Evolutionary conservation across 2,113 vertebrate species (phyloP).

Genomic region (Oriolus oriolus): DNA sequence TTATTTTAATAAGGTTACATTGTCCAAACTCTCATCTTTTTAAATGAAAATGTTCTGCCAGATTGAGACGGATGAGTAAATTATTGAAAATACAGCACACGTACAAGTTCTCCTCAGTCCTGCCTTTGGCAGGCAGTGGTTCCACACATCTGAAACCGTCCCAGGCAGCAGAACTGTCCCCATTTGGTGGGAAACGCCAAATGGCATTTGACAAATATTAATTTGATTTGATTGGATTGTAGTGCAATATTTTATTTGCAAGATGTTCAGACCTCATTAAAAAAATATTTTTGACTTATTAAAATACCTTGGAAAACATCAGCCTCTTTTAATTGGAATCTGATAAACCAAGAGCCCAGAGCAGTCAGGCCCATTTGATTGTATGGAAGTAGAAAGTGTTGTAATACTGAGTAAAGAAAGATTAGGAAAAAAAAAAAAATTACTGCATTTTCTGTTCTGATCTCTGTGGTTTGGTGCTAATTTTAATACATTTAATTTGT

Average conservation of each 20-base stretch:
- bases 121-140: neutral
- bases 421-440: neutral
- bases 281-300: neutral
- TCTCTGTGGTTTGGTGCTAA: neutral
- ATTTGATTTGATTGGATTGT: neutral
- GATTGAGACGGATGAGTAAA: neutral
- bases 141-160: neutral
- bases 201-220: neutral
- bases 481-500: neutral
- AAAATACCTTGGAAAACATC: neutral
- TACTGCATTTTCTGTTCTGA: neutral
- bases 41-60: neutral
- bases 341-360: neutral
- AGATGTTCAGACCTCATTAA: neutral
- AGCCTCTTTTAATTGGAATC: neutral
- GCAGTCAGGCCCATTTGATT: neutral
- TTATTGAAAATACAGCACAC: neutral
- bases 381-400: neutral
- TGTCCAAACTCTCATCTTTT: neutral
- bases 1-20: neutral
- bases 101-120: neutral
- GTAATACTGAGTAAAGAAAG: neutral
- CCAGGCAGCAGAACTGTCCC: neutral
- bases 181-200: neutral
- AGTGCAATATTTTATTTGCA: neutral